Percentiles rank a stretch among this genome's conserved stretches.
Conservation (phyloP, 2,888 invertebrate genomes). For the Homarus gammarus region DNA sequence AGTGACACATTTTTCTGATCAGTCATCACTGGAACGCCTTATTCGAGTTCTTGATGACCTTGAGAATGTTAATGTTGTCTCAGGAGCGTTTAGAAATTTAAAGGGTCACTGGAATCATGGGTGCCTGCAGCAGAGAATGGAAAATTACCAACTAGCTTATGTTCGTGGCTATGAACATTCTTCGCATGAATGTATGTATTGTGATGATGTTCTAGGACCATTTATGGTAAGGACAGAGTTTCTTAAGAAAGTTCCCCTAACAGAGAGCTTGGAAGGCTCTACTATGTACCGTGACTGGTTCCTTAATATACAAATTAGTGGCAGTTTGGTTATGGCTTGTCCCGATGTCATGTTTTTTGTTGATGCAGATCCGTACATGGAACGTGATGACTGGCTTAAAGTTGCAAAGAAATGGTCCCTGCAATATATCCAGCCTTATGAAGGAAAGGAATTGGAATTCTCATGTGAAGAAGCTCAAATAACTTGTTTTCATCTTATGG, state of each 20-base stretch:
- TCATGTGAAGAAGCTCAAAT: slow-evolving; percentile 49
- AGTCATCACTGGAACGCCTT: slow-evolving; percentile 77
- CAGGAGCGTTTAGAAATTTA: slow-evolving; percentile 77
- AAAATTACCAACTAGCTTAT: slow-evolving; percentile 77
- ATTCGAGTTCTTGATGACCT: slow-evolving; percentile 77
- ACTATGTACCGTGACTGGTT: slow-evolving; percentile 78
- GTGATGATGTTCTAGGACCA: slow-evolving; percentile 78
- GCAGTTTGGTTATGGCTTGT: slow-evolving; percentile 77
- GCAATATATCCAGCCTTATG: slow-evolving; percentile 26
- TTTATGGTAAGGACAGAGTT: slow-evolving; percentile 77
- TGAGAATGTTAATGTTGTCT: slow-evolving; percentile 76
- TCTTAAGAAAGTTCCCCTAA: slow-evolving; percentile 76
- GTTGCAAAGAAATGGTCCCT: slow-evolving; percentile 43
- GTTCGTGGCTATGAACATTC: slow-evolving; percentile 78
- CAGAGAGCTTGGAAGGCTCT: slow-evolving; percentile 70
- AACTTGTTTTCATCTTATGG: slow-evolving; percentile 27
- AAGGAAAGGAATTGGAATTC: slow-evolving; percentile 24
- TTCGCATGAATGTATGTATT: slow-evolving; percentile 78
- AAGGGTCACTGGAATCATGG: slow-evolving; percentile 78
- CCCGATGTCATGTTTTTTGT: slow-evolving; percentile 78
- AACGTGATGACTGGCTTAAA: slow-evolving; percentile 47
- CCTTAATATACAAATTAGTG: slow-evolving; percentile 76
- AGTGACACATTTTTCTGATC: slow-evolving; percentile 77
- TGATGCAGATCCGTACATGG: slow-evolving; percentile 9
- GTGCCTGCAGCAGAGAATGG: slow-evolving; percentile 77